Base-by-base conservation (phyloP, 1,140 invertebrate species). In the Idris sp. region DNA sequence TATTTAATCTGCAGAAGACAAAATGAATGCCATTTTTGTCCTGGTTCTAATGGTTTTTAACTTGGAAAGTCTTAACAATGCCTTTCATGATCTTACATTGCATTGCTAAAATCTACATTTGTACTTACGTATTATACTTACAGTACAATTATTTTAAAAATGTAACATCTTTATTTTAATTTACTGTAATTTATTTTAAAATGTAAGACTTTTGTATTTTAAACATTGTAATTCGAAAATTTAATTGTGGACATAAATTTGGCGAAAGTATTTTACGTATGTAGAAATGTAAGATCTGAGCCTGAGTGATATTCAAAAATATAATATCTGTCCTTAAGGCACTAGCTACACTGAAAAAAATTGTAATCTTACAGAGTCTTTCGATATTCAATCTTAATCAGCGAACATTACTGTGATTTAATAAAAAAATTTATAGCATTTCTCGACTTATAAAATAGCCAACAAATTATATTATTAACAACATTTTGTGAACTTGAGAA, bases 201-300 rank as follows among this genome's bases (percentile, higher is more conserved):
- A n/a, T n/a, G n/a, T n/a, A n/a, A n/a, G n/a, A n/a, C n/a, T n/a
- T n/a, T n/a, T n/a, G n/a, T n/a, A n/a, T n/a, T n/a, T n/a, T n/a
- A n/a, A n/a, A n/a, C n/a, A n/a, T n/a, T n/a, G n/a, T n/a, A n/a
- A n/a, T n/a, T n/a, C n/a, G n/a, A n/a, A n/a, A n/a, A n/a, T n/a
- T n/a, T n/a, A n/a, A n/a, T n/a, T n/a, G n/a, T n/a, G n/a, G n/a
- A n/a, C n/a, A n/a, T n/a, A n/a, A n/a, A n/a, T n/a, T n/a, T n/a
- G n/a, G n/a, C n/a, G n/a, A n/a, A n/a, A n/a, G 54, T 61, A 67
- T 67, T 61, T 56, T 67, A 56, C 62, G 61, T 74, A 67, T 74
- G 62, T 67, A 67, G 58, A 35, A 74, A 51, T 22, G 13, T 49
- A 43, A 58, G 26, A 25, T 59, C 33, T 46, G 44, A 40, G 41